A percentile compares a stretch with the other conserved stretches of the same genome.
These are phyloP conservation scores for Lynx canadensis DNA, from an alignment of 2,113 vertebrate genomes.

Conservation along the genomic window DNA sequence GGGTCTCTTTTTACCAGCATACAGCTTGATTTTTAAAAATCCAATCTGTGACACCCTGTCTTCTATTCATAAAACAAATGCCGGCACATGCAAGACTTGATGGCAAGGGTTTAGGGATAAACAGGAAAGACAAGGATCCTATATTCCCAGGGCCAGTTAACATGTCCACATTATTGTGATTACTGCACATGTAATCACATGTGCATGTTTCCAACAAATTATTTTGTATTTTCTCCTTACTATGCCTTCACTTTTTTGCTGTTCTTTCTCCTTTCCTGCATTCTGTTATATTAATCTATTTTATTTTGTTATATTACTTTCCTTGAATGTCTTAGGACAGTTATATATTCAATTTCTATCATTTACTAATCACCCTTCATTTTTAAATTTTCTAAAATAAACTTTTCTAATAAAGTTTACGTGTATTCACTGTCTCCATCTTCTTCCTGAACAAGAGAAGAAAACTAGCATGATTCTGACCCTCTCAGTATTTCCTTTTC, in stretches of 20 bases:
- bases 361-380: neutral
- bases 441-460: neutral
- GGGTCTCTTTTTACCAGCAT: neutral
- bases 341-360: neutral
- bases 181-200: neutral
- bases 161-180: neutral
- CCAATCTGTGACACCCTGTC: neutral
- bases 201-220: neutral
- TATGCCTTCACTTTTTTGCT: neutral
- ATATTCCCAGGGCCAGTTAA: neutral
- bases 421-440: neutral
- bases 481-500: neutral
- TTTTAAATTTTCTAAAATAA: neutral
- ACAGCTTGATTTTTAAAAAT: neutral
- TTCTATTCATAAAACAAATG: conserved; percentile 9
- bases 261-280: neutral
- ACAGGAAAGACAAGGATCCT: neutral
- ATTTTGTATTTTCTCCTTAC: neutral
- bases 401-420: neutral
- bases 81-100: neutral
- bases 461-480: neutral
- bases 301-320: neutral
- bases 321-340: neutral
- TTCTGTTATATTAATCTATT: neutral
- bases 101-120: neutral